A percentile compares a stretch with the other conserved stretches of the same genome.
phyloP scores from a whole-genome alignment of 2,888 invertebrate genomes.

The Cenopis cana region DNA sequence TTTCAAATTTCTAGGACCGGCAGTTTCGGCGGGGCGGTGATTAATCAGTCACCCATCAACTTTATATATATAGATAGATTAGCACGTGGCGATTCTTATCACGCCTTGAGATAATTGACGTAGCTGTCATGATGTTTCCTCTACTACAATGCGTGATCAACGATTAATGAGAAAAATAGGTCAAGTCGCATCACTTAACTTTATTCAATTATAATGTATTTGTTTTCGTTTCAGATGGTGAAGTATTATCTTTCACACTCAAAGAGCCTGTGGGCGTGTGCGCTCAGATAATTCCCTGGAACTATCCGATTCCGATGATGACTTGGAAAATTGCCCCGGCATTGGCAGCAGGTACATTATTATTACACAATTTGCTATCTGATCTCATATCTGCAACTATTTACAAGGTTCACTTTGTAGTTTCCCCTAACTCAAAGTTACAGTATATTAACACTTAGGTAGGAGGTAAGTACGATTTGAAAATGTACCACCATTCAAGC shows the following conservation, averaged over 20 bases:
- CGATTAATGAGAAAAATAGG: constrained; percentile 39
- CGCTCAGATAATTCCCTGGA: constrained; percentile 97
- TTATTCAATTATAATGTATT: constrained; percentile 38
- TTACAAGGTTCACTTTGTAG: neutral
- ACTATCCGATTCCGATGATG: constrained; percentile 96
- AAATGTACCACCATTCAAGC: neutral
- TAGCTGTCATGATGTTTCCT: constrained; percentile 56
- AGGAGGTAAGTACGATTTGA: neutral
- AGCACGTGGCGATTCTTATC: constrained; percentile 35
- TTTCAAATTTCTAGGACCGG: too few species aligned
- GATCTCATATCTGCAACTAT: neutral
- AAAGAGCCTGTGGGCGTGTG: constrained; percentile 96
- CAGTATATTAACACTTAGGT: neutral
- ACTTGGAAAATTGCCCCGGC: constrained; percentile 97
- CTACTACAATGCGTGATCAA: constrained; percentile 56
- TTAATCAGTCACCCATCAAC: too few species aligned
- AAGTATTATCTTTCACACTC: constrained; percentile 91
- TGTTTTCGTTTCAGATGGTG: constrained; percentile 86
- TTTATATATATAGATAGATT: too few species aligned
- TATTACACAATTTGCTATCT: constrained; percentile 47
- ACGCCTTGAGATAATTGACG: constrained; percentile 48
- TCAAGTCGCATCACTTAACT: constrained; percentile 35
- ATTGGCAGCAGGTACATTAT: constrained; percentile 85
- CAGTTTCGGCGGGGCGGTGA: too few species aligned
- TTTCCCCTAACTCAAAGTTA: neutral